Conservation (phyloP, 2,113 vertebrate genomes). For the Propithecus coquereli region DNA sequence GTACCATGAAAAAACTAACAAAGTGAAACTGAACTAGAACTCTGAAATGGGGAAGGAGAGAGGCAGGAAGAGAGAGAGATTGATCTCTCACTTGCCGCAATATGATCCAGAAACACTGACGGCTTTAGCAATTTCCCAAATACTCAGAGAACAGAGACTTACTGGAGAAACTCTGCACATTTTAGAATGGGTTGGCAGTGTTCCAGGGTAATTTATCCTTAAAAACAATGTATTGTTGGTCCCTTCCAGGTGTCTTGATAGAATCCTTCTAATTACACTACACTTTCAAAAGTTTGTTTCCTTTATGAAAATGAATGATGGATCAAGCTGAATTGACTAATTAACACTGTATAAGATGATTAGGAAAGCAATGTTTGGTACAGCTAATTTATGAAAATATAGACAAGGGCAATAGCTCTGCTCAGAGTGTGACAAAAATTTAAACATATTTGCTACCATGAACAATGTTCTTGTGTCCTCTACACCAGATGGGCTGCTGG, state of each 20-base stretch:
- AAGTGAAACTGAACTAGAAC: not conserved
- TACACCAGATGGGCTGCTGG: slow-evolving; percentile 48
- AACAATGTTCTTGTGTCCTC: not conserved
- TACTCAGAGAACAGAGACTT: not conserved
- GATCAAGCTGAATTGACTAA: slow-evolving; percentile 13
- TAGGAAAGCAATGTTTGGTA: not conserved
- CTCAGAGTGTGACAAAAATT: not conserved
- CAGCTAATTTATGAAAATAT: slow-evolving; percentile 27
- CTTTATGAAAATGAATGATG: slow-evolving; percentile 3
- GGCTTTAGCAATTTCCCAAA: not conserved
- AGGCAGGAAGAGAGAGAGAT: not conserved
- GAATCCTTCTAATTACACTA: not conserved
- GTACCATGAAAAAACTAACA: not conserved
- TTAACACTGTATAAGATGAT: not conserved
- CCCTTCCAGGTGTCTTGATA: not conserved
- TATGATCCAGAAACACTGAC: not conserved
- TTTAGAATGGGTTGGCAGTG: not conserved
- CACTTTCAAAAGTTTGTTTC: slow-evolving; percentile 19
- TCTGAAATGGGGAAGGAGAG: not conserved
- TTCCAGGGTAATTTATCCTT: not conserved
- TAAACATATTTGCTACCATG: not conserved
- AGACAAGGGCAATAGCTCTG: slow-evolving; percentile 16
- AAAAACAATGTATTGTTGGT: not conserved
- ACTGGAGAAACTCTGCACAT: not conserved
- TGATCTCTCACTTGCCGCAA: not conserved